These are phyloP conservation scores for Anguilla anguilla DNA, from an alignment of 2,797 vertebrate genomes.

Conservation along the genomic window DNA sequence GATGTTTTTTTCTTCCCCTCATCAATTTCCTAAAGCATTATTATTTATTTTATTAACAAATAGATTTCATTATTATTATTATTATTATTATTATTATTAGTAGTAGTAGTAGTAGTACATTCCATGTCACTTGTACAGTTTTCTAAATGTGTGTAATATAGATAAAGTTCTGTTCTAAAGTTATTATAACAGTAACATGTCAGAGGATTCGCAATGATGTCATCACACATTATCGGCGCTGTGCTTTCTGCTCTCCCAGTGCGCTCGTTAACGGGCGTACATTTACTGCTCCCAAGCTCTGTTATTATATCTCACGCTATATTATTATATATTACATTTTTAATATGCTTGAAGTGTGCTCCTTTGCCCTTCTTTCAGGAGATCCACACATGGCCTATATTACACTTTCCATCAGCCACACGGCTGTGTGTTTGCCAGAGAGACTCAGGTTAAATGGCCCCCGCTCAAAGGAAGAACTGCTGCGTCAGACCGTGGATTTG, in stretches of 20 bases:
- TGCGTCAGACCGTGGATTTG: not conserved
- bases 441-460: not conserved
- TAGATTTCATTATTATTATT: too few species aligned
- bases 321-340: slow-evolving; percentile 11
- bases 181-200: not conserved
- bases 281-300: slow-evolving; percentile 42
- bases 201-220: not conserved
- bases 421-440: not conserved
- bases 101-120: not conserved
- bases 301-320: slow-evolving; percentile 15
- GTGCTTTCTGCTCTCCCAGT: slow-evolving; percentile 29
- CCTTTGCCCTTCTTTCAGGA: not conserved
- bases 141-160: not conserved
- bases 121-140: too few species aligned
- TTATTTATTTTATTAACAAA: too few species aligned
- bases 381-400: not conserved
- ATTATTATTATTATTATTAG: not conserved
- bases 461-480: not conserved
- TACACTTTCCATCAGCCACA: not conserved
- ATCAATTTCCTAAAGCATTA: too few species aligned
- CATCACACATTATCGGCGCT: not conserved
- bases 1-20: too few species aligned
- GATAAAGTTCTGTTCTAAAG: not conserved
- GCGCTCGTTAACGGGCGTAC: slow-evolving; percentile 33
- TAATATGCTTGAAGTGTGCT: not conserved